These are phyloP conservation scores for Pteria penguin DNA, from an alignment of 2,888 invertebrate genomes.

Conservation along the genomic window DNA sequence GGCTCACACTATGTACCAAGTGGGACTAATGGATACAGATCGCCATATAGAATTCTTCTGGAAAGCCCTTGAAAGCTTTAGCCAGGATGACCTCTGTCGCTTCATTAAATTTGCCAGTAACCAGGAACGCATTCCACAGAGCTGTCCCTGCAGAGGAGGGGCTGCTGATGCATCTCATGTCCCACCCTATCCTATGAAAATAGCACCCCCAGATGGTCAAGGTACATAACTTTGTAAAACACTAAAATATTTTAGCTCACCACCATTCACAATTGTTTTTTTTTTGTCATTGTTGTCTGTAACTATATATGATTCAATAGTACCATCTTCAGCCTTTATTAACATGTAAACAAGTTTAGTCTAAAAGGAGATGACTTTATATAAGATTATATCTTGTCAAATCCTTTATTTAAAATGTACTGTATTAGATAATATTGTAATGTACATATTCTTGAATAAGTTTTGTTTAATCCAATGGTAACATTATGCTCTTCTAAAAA, in stretches of 20 bases:
- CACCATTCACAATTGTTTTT: background rate
- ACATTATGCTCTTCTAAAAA: too few relatives aligned
- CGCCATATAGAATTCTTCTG: conserved; percentile 79
- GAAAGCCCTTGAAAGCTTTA: conserved; percentile 75
- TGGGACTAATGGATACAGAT: conserved; percentile 78
- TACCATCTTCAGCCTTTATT: too few relatives aligned
- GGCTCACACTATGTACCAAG: conserved; percentile 80
- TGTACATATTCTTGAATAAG: too few relatives aligned
- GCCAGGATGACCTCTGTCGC: conserved; percentile 75
- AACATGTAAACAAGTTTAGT: too few relatives aligned
- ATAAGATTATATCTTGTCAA: too few relatives aligned
- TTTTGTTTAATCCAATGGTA: too few relatives aligned
- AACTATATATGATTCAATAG: too few relatives aligned
- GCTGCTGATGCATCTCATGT: conserved; percentile 76
- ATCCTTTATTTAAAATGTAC: too few relatives aligned
- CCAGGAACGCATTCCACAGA: conserved; percentile 79
- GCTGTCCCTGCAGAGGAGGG: conserved; percentile 76
- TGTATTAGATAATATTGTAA: too few relatives aligned
- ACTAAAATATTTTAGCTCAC: too few relatives aligned
- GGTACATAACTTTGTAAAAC: too few relatives aligned
- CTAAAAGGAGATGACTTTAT: too few relatives aligned
- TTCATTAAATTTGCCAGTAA: conserved; percentile 80
- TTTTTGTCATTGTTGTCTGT: background rate
- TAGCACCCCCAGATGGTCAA: conserved; percentile 79
- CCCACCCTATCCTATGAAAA: conserved; percentile 80